Conservation (phyloP, 2,888 invertebrate species). For the Heliconius ismenius region DNA sequence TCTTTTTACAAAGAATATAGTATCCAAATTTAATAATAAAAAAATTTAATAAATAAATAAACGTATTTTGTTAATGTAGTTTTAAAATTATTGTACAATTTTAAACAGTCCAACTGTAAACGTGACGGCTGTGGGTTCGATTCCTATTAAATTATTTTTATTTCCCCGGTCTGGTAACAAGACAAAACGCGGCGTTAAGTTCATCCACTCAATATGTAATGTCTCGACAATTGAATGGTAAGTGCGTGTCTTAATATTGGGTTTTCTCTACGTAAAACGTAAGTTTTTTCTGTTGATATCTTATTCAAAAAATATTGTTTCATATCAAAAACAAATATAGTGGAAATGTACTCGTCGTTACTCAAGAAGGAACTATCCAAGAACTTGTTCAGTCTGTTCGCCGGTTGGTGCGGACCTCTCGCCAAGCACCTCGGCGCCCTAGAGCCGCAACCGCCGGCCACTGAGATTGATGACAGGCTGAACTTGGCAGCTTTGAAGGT, state of each 20-base stretch:
- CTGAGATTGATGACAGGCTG: constrained; percentile 81
- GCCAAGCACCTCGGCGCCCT: constrained; percentile 85
- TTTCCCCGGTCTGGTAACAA: neutral
- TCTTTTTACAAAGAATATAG: too few species aligned
- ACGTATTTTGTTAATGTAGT: too few species aligned
- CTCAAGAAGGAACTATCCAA: constrained; percentile 93
- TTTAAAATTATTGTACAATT: neutral
- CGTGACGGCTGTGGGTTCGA: too few species aligned
- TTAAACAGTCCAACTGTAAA: too few species aligned
- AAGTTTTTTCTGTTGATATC: neutral
- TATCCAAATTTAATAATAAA: too few species aligned
- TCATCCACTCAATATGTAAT: neutral
- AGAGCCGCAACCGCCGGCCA: constrained; percentile 63
- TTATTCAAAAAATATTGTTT: neutral
- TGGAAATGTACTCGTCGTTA: constrained; percentile 92
- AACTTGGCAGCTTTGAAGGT: constrained; percentile 84
- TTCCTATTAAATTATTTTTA: neutral
- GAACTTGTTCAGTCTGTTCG: constrained; percentile 94
- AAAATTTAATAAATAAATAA: too few species aligned
- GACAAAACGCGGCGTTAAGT: too few species aligned
- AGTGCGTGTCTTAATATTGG: too few species aligned
- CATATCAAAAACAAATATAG: constrained; percentile 69
- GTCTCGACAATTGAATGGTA: neutral
- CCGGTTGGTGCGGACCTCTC: constrained; percentile 96
- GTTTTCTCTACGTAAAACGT: neutral